Evolutionary conservation across 2,113 vertebrate genomes (phyloP).

Genomic region (Psephotus haematonotus): DNA sequence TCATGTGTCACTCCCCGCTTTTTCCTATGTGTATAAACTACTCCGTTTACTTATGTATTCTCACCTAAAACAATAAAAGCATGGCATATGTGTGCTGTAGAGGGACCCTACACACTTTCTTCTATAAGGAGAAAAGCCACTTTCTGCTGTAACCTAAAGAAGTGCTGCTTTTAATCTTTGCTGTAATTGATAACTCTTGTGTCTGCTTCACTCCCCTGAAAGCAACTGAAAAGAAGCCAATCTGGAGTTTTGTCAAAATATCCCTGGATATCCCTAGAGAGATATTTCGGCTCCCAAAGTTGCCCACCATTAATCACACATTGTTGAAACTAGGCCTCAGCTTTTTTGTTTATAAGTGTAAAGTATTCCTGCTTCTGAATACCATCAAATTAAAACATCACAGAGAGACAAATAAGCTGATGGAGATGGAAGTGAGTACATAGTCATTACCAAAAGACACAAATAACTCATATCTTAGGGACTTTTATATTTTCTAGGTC

Average conservation of each 20-base stretch:
- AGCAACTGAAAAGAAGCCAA: background rate
- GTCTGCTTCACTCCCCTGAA: background rate
- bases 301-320: background rate
- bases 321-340: background rate
- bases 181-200: background rate
- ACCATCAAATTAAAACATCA: background rate
- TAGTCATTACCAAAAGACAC: background rate
- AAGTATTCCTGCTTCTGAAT: background rate
- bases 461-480: background rate
- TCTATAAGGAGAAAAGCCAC: background rate
- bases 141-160: background rate
- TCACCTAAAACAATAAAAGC: background rate
- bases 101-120: background rate
- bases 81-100: background rate
- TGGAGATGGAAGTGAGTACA: background rate
- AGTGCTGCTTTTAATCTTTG: background rate
- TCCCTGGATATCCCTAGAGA: background rate
- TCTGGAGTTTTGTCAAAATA: background rate
- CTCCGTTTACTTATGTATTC: background rate
- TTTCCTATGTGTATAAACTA: background rate
- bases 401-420: background rate
- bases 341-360: background rate
- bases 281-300: background rate
- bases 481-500: background rate
- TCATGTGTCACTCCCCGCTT: fast-evolving